Base-by-base conservation (phyloP, 2,888 invertebrate species). In the Scaptomyza reducta region DNA sequence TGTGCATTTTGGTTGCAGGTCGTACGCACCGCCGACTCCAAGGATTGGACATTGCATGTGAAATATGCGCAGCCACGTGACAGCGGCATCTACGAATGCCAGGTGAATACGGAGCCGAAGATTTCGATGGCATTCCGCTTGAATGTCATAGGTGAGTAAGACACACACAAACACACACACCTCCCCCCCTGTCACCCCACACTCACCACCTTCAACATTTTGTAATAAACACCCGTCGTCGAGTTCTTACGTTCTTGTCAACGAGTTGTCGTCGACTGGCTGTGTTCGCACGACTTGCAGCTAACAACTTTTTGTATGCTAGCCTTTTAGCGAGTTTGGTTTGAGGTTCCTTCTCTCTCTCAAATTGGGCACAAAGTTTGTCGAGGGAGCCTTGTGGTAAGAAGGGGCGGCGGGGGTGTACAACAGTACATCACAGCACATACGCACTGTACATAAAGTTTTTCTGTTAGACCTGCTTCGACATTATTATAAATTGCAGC, bases 41-140 rank as follows among this genome's bases (percentile, higher is more conserved):
- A 96, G 91, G 96, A 97, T 93, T 97, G 97, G 97, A 96, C 96
- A 76, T 93, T 97, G 69, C 96, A 96, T 93, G 96, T 97, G 91
- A 96, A 96, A 93, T 97, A 96, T 90, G 96, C 96, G 18, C 96
- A 97, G 92, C 94, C 95, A 89, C 93, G 97, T 87, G 97, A 97
- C 93, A 95, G 96, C 13, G 97, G 97, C 63, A 92, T 93, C 87
- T 93, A 93, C 91, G 93, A 93, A 90, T 93, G 93, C 89, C 93
- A 93, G 91, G 93, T 94, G 90, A 94, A 93, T 92, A 96, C 96
- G 7, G 96, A 97, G 91, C 96, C 97, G 74, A 96, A 97, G 93
- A 96, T 96, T 95, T 96, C 96, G 57, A 93, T 96, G 88, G 96
- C 96, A 77, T 96, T 96, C 92, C 95, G 95, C 90, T 94, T 97